phyloP scores from a whole-genome alignment of 1,140 invertebrate species.

The Drosophila truncata region DNA sequence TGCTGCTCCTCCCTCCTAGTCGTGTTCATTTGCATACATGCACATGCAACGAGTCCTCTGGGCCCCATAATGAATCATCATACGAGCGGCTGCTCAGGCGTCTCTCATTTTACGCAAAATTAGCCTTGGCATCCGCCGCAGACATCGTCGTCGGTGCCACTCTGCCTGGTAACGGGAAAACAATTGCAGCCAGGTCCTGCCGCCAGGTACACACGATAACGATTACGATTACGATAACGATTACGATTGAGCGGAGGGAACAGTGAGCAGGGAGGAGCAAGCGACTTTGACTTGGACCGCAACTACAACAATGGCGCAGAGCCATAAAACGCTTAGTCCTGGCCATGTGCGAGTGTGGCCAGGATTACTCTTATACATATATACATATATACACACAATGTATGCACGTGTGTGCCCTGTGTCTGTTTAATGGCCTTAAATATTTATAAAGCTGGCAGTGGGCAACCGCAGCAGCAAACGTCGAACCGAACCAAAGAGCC shows the following conservation, averaged over 20 bases:
- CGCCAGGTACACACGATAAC: conserved; percentile 56
- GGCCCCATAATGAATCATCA: conserved; percentile 75
- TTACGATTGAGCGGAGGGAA: conserved; percentile 12
- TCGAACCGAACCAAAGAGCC: conserved; percentile 33
- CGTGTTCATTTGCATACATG: conserved; percentile 70
- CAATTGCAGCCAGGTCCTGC: conserved; percentile 45
- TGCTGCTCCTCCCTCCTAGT: background rate
- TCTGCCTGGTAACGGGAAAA: conserved; percentile 55
- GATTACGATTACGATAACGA: conserved; percentile 51
- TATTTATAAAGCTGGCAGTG: conserved; percentile 71
- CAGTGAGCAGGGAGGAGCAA: background rate
- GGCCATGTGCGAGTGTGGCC: conserved; percentile 27
- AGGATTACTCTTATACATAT: conserved; percentile 18
- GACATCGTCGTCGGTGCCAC: conserved; percentile 44
- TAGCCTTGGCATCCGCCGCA: conserved; percentile 74
- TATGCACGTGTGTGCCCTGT: conserved; percentile 26
- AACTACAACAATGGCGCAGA: conserved; percentile 52
- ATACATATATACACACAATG: background rate
- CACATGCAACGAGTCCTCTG: conserved; percentile 45
- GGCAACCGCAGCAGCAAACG: conserved; percentile 50
- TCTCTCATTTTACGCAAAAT: conserved; percentile 79
- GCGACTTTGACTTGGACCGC: conserved; percentile 14
- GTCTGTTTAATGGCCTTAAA: conserved; percentile 72
- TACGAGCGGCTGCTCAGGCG: conserved; percentile 48
- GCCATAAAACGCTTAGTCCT: conserved; percentile 66